Evolutionary conservation across 2,113 vertebrate genomes (phyloP), one percentile per base, ranked within the genome.

Genomic region (Numida meleagris): DNA sequence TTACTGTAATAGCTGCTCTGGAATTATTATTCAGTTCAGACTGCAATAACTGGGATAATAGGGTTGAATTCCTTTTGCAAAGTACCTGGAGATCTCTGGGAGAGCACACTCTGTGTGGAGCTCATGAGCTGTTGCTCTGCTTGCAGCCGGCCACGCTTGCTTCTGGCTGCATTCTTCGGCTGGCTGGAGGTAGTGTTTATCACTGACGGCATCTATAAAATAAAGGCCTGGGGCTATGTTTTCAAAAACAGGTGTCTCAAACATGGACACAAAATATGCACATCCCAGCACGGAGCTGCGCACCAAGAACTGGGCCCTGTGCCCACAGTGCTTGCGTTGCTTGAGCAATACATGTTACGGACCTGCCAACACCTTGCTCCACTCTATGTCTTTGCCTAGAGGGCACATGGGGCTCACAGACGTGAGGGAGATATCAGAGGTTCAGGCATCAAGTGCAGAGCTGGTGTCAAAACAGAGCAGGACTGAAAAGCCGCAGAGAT

Each of bases 171-270:
- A 91, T 96, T 96, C 84, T 93, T 94, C 1, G 2, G 36, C 78
- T 92, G 71, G 55, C 14, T 93, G 66, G 70, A 57, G 43, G 68
- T 46, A 68, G 79, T 27, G 33, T 90, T 95, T 95, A 80, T 95
- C 93, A 77, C 76, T 36, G 71, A 78, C 76, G 65, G 40, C 20
- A 91, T 89, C 87, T 93, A 74, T 94, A 96, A 96, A 96, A 86
- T 46, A 86, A 74, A 83, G 61, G 67, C 89, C 75, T 29, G 20
- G 42, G 63, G 89, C 43, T 76, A 36, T 0, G 1, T 77, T 81
- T 94, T 94, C 68, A 74, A 83, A 86, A 94, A 63, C 74, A 96
- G 72, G 89, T 96, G 85, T 43, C 82, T 88, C 79, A 63, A 29
- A 63, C 82, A 17, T 10, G 34, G 34, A 58, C 87, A 65, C 53